These are phyloP conservation scores for Calidris pugnax DNA, from an alignment of 2,113 vertebrate species.

Conservation along the genomic window DNA sequence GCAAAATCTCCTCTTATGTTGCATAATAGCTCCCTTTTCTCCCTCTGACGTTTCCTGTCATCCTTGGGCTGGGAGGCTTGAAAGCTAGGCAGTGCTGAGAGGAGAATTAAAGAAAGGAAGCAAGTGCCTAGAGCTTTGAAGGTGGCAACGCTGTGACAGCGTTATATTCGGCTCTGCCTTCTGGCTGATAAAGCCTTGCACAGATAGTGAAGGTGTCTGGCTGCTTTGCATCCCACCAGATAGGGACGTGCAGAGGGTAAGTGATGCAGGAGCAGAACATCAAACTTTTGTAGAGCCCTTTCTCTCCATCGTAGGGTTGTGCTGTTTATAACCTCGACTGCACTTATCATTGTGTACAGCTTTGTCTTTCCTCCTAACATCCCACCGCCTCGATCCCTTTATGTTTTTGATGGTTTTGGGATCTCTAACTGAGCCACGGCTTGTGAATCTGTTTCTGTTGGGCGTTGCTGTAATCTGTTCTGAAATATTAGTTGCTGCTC, in stretches of 20 bases:
- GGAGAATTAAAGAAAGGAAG: neutral
- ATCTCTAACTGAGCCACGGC: neutral
- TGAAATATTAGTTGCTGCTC: neutral
- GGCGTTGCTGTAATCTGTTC: neutral
- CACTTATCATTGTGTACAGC: fast-evolving
- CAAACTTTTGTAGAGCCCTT: neutral
- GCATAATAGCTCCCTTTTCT: neutral
- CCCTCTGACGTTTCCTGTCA: neutral
- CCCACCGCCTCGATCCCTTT: fast-evolving
- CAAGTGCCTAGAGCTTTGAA: neutral
- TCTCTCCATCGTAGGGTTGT: fast-evolving
- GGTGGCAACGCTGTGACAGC: fast-evolving
- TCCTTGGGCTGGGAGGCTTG: neutral
- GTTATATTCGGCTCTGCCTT: neutral
- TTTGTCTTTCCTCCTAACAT: neutral
- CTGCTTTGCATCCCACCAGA: neutral
- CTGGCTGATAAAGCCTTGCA: neutral
- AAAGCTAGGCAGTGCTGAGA: neutral
- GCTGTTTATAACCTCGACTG: neutral
- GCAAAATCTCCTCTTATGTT: neutral
- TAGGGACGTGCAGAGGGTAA: neutral
- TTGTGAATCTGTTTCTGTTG: neutral
- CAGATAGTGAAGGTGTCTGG: neutral
- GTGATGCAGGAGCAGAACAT: neutral
- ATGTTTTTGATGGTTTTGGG: neutral